Conservation (phyloP, 1,140 invertebrate species). For the Panulirus ornatus region DNA sequence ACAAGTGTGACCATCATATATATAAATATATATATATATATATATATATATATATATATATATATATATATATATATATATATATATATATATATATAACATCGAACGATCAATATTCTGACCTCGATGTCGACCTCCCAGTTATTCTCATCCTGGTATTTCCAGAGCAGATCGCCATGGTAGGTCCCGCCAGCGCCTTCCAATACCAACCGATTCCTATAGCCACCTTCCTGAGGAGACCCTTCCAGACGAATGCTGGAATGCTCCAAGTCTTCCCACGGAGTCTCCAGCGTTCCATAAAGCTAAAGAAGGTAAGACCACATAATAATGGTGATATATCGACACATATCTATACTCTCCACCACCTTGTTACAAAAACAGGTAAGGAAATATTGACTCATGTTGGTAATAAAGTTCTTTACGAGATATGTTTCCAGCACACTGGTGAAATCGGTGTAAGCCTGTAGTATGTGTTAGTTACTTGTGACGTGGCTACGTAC, state of each 20-base stretch:
- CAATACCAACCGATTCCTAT: constrained; percentile 55
- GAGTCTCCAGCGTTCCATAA: constrained; percentile 58
- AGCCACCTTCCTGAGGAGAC: constrained; percentile 44
- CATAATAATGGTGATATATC: no score
- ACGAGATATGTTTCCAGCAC: no score
- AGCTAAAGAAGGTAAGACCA: not conserved
- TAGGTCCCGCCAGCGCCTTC: constrained; percentile 24
- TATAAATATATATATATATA: constrained; percentile 10
- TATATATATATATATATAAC: no score
- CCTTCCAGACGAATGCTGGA: constrained; percentile 55
- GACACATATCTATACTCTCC: no score
- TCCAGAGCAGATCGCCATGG: constrained; percentile 45
- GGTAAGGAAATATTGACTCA: no score
- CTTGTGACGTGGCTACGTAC: constrained; percentile 15
- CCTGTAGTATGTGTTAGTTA: no score
- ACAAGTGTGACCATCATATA: no score
- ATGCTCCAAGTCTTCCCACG: constrained; percentile 56
- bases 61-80: not conserved
- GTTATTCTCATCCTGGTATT: constrained; percentile 46
- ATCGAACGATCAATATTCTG: no score
- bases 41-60: constrained; percentile 14
- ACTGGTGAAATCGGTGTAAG: no score
- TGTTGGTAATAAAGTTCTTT: no score
- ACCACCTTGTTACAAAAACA: not conserved
- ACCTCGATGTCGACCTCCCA: constrained; percentile 61